A percentile compares a stretch with the other conserved stretches of the same genome.
Conservation (phyloP, 2,797 vertebrate species). For the Amniataba percoides region DNA sequence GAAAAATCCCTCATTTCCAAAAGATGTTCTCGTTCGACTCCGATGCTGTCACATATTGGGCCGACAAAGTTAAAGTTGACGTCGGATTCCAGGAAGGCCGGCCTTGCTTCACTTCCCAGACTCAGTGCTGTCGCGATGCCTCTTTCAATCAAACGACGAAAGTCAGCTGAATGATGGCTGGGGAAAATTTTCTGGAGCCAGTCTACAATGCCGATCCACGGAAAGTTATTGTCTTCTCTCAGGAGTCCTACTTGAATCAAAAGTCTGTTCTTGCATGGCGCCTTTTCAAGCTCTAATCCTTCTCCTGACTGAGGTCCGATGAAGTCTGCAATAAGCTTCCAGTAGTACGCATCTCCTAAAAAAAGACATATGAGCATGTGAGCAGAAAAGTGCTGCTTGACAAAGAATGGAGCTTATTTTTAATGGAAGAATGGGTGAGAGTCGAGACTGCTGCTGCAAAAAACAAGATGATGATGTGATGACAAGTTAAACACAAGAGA, state of each 20-base stretch:
- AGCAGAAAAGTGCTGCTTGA: background rate
- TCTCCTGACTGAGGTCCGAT: conserved; percentile 82
- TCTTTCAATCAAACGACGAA: conserved; percentile 83
- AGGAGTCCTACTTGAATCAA: conserved; percentile 86
- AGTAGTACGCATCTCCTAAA: conserved; percentile 84
- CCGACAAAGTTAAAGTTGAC: conserved; percentile 88
- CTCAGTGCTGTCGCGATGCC: conserved; percentile 80
- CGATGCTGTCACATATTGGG: conserved; percentile 86
- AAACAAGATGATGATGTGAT: too few relatives aligned
- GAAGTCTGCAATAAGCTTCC: conserved; percentile 83
- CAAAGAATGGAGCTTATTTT: background rate
- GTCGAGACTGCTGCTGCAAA: background rate
- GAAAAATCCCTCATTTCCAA: conserved; percentile 84
- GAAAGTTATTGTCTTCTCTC: conserved; percentile 83
- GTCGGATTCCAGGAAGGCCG: conserved; percentile 77
- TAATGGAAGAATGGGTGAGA: background rate
- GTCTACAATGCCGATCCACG: conserved; percentile 77
- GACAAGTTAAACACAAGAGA: background rate
- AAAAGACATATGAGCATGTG: conserved; percentile 27
- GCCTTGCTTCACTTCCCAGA: conserved; percentile 72
- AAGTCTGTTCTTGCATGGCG: conserved; percentile 80
- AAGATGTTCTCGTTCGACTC: conserved; percentile 83
- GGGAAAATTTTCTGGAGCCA: conserved; percentile 86
- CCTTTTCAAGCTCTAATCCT: conserved; percentile 67
- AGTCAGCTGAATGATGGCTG: conserved; percentile 79